Evolutionary conservation across 2,888 invertebrate genomes (phyloP).

Genomic region (Anthophora plumipes): DNA sequence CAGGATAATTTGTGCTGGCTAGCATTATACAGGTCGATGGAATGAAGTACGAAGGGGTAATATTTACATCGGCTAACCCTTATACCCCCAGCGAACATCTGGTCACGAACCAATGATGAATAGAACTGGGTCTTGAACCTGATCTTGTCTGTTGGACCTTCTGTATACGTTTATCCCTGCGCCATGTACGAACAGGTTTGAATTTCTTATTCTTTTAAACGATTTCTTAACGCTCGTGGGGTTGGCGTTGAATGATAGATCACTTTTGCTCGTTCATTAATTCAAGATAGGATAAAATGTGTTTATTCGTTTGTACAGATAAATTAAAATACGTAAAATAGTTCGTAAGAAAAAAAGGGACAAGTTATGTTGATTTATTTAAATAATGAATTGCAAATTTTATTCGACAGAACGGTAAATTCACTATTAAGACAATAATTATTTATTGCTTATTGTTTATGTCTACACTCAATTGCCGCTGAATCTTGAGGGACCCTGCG

Average conservation of each 20-base stretch:
- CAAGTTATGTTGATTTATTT: too few species aligned
- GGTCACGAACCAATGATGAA: slow-evolving; percentile 74
- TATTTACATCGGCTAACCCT: slow-evolving; percentile 74
- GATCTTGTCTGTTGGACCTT: not conserved
- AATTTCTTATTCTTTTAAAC: slow-evolving; percentile 18
- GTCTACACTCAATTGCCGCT: too few species aligned
- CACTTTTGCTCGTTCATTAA: not conserved
- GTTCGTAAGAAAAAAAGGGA: not conserved
- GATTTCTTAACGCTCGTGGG: slow-evolving; percentile 9
- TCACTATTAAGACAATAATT: too few species aligned
- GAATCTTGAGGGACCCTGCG: too few species aligned
- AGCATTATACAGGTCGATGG: slow-evolving; percentile 74
- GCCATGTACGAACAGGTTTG: slow-evolving; percentile 3
- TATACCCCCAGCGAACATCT: slow-evolving; percentile 79
- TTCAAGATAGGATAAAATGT: not conserved
- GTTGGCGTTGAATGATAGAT: not conserved
- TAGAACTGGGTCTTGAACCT: slow-evolving; percentile 68
- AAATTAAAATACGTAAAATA: not conserved
- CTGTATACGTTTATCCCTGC: not conserved
- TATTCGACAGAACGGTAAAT: too few species aligned
- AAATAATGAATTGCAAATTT: too few species aligned
- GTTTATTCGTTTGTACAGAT: not conserved
- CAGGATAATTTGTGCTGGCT: slow-evolving; percentile 64
- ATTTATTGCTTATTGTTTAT: too few species aligned
- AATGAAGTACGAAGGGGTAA: slow-evolving; percentile 67